These are phyloP conservation scores for Pollenia griseotomentosa DNA, from an alignment of 2,888 invertebrate species.

Conservation along the genomic window DNA sequence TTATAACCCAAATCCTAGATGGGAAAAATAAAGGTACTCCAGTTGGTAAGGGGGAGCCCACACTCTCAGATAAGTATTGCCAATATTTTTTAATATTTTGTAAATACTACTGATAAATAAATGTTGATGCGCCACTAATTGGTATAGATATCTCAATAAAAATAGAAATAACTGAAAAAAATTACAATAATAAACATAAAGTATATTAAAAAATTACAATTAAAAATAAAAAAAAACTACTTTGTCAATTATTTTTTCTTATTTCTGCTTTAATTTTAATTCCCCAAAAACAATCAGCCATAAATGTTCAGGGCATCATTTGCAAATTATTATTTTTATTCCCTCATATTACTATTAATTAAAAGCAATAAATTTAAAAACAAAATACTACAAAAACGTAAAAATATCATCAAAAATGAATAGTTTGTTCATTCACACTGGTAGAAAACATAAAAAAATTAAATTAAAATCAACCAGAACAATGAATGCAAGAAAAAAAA, in stretches of 20 bases:
- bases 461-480: conserved; percentile 41
- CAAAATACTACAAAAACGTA: background rate
- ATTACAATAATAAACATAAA: background rate
- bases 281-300: conserved; percentile 29
- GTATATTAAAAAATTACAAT: too few relatives aligned
- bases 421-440: conserved; percentile 21
- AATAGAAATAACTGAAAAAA: too few relatives aligned
- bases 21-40: too few relatives aligned
- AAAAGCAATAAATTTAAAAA: conserved; percentile 49
- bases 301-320: conserved; percentile 50
- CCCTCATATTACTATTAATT: conserved; percentile 52
- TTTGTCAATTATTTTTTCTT: background rate
- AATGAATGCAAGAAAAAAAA: conserved; percentile 10
- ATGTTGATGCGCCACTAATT: too few relatives aligned
- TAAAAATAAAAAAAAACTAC: background rate
- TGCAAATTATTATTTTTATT: conserved; percentile 44
- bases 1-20: too few relatives aligned
- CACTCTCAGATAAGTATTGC: too few relatives aligned
- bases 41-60: too few relatives aligned
- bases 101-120: too few relatives aligned
- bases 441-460: conserved; percentile 27
- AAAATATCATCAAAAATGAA: conserved; percentile 24
- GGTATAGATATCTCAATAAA: too few relatives aligned
- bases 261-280: background rate
- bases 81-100: too few relatives aligned